A percentile compares a stretch with the other conserved stretches of the same genome.
phyloP scores from a whole-genome alignment of 2,797 vertebrate species.

The Calcarius lapponicus region DNA sequence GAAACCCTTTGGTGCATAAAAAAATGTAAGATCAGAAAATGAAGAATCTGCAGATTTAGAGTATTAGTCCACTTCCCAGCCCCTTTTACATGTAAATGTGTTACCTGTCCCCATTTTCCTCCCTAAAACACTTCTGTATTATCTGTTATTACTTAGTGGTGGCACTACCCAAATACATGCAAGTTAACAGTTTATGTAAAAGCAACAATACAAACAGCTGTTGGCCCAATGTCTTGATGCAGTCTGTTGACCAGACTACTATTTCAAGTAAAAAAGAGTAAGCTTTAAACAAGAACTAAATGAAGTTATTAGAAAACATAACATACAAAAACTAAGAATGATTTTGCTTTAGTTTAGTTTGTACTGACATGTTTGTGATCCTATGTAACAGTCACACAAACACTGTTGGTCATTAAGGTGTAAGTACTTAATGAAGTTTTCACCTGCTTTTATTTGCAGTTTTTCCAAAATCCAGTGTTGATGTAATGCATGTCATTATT shows the following conservation, averaged over 20 bases:
- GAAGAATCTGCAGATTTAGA: neutral
- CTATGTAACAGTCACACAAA: neutral
- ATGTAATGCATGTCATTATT: neutral
- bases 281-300: neutral
- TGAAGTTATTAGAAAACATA: neutral
- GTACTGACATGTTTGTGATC: neutral
- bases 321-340: neutral
- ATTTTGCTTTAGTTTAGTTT: neutral
- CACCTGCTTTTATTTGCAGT: neutral
- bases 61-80: neutral
- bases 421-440: neutral
- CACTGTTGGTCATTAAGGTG: rapidly evolving
- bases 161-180: rapidly evolving
- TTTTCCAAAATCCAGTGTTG: neutral
- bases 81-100: neutral
- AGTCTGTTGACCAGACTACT: neutral
- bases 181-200: neutral
- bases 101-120: neutral
- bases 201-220: neutral
- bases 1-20: neutral
- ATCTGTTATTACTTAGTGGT: neutral
- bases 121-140: neutral
- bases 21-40: rapidly evolving
- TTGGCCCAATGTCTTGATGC: neutral
- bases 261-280: neutral